Evolutionary conservation across 2,888 invertebrate species (phyloP).

Genomic region (Mylabris sibirica): DNA sequence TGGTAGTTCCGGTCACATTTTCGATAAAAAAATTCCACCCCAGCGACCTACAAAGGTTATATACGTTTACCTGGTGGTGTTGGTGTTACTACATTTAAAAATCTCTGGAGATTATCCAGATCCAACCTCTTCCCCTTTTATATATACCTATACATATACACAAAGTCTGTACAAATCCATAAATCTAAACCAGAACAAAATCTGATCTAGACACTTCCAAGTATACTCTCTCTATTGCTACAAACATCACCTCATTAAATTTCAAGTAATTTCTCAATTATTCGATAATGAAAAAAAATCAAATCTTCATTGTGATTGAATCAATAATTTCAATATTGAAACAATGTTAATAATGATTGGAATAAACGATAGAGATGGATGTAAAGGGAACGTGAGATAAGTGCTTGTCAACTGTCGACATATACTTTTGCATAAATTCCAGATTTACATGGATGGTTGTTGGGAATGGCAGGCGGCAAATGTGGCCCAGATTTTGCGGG

Average conservation of each 20-base stretch:
- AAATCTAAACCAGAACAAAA: constrained; percentile 12
- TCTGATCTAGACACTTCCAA: constrained; percentile 15
- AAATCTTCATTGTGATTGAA: background rate
- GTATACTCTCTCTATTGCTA: background rate
- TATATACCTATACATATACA: background rate
- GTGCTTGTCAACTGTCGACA: constrained; percentile 35
- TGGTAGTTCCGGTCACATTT: constrained; percentile 26
- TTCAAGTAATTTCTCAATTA: constrained; percentile 18
- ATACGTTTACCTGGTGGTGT: constrained; percentile 22
- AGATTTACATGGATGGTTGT: constrained; percentile 48
- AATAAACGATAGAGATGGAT: background rate
- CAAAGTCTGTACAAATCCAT: background rate
- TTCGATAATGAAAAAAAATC: constrained; percentile 5
- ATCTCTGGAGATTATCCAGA: constrained; percentile 24
- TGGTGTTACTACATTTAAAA: constrained; percentile 24
- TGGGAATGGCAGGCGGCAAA: constrained; percentile 42
- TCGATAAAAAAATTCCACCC: constrained; percentile 35
- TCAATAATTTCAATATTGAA: constrained; percentile 19
- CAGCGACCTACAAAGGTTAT: constrained; percentile 28
- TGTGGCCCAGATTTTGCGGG: constrained; percentile 36
- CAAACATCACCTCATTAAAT: background rate
- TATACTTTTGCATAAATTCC: constrained; percentile 48
- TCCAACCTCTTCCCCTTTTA: background rate
- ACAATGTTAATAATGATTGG: constrained; percentile 21
- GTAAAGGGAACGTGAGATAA: background rate